Evolutionary conservation across 2,797 vertebrate genomes (phyloP), one percentile per base, ranked within the genome.

Genomic region (Fistularia tabacaria): DNA sequence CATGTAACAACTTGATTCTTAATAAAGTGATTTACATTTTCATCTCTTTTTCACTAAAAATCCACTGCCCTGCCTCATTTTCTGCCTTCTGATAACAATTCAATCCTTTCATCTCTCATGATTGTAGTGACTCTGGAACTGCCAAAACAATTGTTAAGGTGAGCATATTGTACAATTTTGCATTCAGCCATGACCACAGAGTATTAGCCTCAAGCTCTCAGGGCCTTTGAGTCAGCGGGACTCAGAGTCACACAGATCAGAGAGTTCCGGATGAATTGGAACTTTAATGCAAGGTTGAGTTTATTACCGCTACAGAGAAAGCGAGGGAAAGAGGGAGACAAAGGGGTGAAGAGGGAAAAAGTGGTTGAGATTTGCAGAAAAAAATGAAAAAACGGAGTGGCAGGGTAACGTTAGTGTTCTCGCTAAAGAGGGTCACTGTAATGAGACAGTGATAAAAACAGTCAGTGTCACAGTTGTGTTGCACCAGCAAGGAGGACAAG

Each of bases 231-330:
- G 54, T 10, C 62, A 25, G 15, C 63, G 45, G 70, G 73, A 60
- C 55, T 56, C 15, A 1, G 9, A 68, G 78, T 82, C 74, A 82
- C 63, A 55, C 66, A 66, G 64, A 82, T 82, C 81, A 83, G 72
- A 84, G 73, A 49, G 66, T 45, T 66, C 52, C 7, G 65, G 57
- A 75, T 87, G 82, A 84, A 84, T 80, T 67, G 74, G 80, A 79
- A 83, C 73, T 77, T 71, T 77, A 82, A 74, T 82, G 75, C 80
- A 79, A 52, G 67, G 81, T 79, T 87, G 79, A 71, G 75, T 78
- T 79, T 81, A 83, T 85, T 84, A 76, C 60, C 0, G 11, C 42
- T 9, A 40, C 49, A 38, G 69, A 71, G 74, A 70, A 53, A 25
- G 63, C 11, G 51, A 52, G 68, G 36, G 60, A 41, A 58, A 47